phyloP scores from a whole-genome alignment of 2,113 vertebrate genomes.

The Oncorhynchus tshawytscha region DNA sequence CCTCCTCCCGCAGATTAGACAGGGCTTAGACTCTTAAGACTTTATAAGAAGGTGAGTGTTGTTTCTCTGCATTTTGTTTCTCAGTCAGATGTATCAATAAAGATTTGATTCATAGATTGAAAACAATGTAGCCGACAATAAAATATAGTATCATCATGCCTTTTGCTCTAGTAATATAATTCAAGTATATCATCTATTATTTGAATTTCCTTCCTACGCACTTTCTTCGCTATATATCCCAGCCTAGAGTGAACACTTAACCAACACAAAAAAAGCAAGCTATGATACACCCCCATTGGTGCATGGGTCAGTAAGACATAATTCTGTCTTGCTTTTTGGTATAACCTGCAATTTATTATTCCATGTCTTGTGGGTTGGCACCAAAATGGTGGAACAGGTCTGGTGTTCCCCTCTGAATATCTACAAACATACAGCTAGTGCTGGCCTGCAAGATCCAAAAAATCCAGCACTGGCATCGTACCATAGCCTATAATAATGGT shows the following conservation, averaged over 20 bases:
- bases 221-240: no score
- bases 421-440: constrained; percentile 63
- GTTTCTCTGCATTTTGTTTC: constrained; percentile 7
- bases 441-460: constrained; percentile 54
- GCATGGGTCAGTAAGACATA: no score
- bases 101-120: constrained; percentile 7
- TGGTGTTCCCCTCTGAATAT: constrained; percentile 57
- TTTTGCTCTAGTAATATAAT: no score
- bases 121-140: constrained; percentile 5
- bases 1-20: no score
- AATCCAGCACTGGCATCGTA: constrained; percentile 62
- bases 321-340: constrained; percentile 38
- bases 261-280: no score
- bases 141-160: not conserved
- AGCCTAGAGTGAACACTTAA: no score
- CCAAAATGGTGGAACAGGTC: constrained; percentile 52
- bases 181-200: no score
- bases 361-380: constrained; percentile 56
- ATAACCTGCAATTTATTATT: constrained; percentile 49
- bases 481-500: constrained; percentile 62
- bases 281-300: no score
- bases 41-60: not conserved
- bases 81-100: constrained; percentile 17
- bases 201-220: no score
- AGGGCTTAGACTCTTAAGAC: no score